phyloP scores from a whole-genome alignment of 2,888 invertebrate species.

The Sturmia bella region DNA sequence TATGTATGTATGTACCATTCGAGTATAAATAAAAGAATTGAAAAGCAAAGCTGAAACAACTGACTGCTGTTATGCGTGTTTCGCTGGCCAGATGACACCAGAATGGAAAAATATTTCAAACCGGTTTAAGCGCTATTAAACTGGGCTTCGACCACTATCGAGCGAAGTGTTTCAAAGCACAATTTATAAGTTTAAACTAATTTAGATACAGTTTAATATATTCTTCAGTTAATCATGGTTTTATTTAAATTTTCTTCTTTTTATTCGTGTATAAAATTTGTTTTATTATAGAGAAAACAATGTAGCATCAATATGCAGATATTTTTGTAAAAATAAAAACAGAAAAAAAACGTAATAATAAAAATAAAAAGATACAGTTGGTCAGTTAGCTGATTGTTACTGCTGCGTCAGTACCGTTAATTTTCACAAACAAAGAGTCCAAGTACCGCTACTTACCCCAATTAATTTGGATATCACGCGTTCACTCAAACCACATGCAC shows the following conservation, averaged over 20 bases:
- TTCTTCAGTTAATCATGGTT: constrained; percentile 25
- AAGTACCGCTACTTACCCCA: constrained; percentile 80
- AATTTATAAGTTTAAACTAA: constrained; percentile 55
- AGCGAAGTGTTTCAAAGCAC: constrained; percentile 21
- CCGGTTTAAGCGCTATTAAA: constrained; percentile 29
- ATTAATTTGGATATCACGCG: constrained; percentile 69
- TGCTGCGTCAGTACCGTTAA: constrained; percentile 77
- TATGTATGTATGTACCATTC: too few relatives aligned
- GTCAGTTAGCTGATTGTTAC: constrained; percentile 65
- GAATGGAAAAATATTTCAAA: constrained; percentile 26
- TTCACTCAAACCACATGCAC: constrained; percentile 17
- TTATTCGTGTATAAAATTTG: constrained; percentile 15
- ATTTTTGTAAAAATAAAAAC: not conserved
- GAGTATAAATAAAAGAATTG: not conserved
- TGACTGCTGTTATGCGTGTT: constrained; percentile 28
- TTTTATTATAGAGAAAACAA: constrained; percentile 43
- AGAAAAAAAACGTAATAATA: not conserved
- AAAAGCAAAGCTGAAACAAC: constrained; percentile 23
- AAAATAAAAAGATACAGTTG: constrained; percentile 35
- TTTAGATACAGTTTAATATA: constrained; percentile 49
- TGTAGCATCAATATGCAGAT: constrained; percentile 57
- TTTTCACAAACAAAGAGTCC: constrained; percentile 68
- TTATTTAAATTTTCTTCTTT: constrained; percentile 8
- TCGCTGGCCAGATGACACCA: not conserved
- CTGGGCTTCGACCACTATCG: not conserved